These are phyloP conservation scores for Lepisosteus oculatus DNA, from an alignment of 2,113 vertebrate species.

Conservation along the genomic window DNA sequence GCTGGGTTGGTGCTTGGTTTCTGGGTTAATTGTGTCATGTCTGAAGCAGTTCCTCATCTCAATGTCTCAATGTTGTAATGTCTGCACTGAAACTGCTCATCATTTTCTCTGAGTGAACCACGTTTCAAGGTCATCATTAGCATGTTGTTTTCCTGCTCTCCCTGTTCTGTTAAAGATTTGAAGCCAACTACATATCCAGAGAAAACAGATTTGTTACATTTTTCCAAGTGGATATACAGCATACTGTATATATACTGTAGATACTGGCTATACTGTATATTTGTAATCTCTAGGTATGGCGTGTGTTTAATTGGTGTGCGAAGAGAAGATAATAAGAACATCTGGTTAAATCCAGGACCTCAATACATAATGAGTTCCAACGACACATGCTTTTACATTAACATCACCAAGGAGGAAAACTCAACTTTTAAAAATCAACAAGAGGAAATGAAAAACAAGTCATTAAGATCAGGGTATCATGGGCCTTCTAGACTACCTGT, in stretches of 20 bases:
- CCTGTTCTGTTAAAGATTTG: constrained; percentile 27
- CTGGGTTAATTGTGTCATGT: too few species aligned
- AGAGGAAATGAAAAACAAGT: constrained; percentile 71
- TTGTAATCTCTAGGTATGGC: constrained; percentile 78
- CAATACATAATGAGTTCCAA: constrained; percentile 85
- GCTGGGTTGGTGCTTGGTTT: too few species aligned
- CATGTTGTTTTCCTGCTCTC: too few species aligned
- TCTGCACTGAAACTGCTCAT: too few species aligned
- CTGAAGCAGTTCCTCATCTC: too few species aligned
- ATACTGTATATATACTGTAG: not conserved
- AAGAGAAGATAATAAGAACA: constrained; percentile 92
- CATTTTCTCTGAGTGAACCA: too few species aligned
- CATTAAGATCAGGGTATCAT: constrained; percentile 62
- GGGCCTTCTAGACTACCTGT: constrained; percentile 85
- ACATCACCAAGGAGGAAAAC: constrained; percentile 97
- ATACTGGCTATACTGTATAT: not conserved
- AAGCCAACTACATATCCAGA: not conserved
- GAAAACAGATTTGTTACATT: not conserved
- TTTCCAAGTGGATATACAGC: not conserved
- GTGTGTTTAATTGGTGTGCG: constrained; percentile 93
- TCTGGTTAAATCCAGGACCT: constrained; percentile 91
- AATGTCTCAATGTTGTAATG: too few species aligned
- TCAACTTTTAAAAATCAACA: constrained; percentile 88
- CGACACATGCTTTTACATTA: constrained; percentile 93
- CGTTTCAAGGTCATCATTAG: too few species aligned